Base-by-base conservation (phyloP, 2,888 invertebrate genomes). In the Thymelicus sylvestris region DNA sequence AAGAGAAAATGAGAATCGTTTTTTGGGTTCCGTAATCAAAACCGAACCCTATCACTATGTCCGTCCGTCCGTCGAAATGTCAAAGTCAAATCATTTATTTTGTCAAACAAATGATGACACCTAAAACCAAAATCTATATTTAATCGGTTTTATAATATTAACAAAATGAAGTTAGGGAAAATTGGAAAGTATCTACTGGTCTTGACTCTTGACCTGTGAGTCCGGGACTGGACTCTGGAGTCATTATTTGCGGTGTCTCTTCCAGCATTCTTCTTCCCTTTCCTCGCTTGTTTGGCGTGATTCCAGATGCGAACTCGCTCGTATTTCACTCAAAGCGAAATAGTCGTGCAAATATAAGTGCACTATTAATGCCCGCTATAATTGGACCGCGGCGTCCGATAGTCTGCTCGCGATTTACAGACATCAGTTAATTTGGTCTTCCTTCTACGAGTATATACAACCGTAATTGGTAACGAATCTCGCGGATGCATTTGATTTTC, bases 271-370 rank as follows among this genome's bases (percentile, higher is more conserved):
- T 76, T 72, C 7, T 73, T 77, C 78, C 77, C 12, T 73, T 77
- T 78, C 77, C 63, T 74, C 72, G 71, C 59, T 60, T 59, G 75
- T 67, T 86, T 91, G 91, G 91, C 89, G 74, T 41, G 13, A 65
- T 61, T 86, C 91, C 91, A 91, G 83, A 44, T 73, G 73, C 78
- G 82, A 82, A 83, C 83, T 85, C 77, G 84, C 81, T 81, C 86
- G 86, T 90, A 89, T 86, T 87, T 90, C 89, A 88, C 88, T 89
- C 86, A 79, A 82, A 85, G 88, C 85, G 83, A 87, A 88, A 90
- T 90, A 87, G 84, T 83, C 85, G 76, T 75, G 79, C 80, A 80
- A 78, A 85, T 84, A 86, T 85, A 88, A 87, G 82, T 79, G 81
- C 81, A 85, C 86, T 86, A 86, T 86, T 84, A 86, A 86, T 84